Percentiles rank a stretch among this genome's conserved stretches.
phyloP scores from a whole-genome alignment of 2,888 invertebrate genomes.

The Diabrotica balteata region DNA sequence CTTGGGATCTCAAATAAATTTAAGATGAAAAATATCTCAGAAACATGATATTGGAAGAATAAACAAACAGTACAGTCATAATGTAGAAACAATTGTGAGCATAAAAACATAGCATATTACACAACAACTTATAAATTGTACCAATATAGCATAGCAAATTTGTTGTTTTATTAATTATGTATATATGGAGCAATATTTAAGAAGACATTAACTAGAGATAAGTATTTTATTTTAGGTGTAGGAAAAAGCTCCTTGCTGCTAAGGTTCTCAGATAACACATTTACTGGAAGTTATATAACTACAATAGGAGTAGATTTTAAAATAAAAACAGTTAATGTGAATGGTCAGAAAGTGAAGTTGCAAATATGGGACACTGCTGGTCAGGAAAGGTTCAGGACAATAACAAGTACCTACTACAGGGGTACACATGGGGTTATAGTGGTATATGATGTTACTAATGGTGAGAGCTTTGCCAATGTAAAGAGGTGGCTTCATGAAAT shows the following conservation, averaged over 20 bases:
- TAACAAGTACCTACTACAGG: slow-evolving; percentile 98
- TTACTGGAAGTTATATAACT: slow-evolving; percentile 97
- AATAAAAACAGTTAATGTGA: slow-evolving; percentile 93
- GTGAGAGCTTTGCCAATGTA: slow-evolving; percentile 98
- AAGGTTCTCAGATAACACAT: slow-evolving; percentile 97
- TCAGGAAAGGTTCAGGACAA: slow-evolving; percentile 96
- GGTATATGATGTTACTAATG: slow-evolving; percentile 98
- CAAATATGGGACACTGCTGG: slow-evolving; percentile 99
- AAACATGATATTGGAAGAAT: too few species aligned
- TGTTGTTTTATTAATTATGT: too few species aligned
- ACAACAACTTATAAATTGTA: too few species aligned
- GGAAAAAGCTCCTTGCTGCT: slow-evolving; percentile 97
- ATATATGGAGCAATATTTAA: background rate
- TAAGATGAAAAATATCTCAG: too few species aligned
- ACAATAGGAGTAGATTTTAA: slow-evolving; percentile 99
- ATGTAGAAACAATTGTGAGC: too few species aligned
- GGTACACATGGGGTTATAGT: slow-evolving; percentile 99
- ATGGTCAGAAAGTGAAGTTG: slow-evolving; percentile 89
- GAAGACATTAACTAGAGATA: background rate
- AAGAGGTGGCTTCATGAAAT: slow-evolving; percentile 99
- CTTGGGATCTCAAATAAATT: too few species aligned
- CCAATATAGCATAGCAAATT: too few species aligned
- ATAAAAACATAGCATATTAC: too few species aligned
- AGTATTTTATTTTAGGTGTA: slow-evolving; percentile 75
- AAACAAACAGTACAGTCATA: too few species aligned